These are phyloP conservation scores for Pica pica DNA, from an alignment of 2,113 vertebrate genomes.

Conservation along the genomic window DNA sequence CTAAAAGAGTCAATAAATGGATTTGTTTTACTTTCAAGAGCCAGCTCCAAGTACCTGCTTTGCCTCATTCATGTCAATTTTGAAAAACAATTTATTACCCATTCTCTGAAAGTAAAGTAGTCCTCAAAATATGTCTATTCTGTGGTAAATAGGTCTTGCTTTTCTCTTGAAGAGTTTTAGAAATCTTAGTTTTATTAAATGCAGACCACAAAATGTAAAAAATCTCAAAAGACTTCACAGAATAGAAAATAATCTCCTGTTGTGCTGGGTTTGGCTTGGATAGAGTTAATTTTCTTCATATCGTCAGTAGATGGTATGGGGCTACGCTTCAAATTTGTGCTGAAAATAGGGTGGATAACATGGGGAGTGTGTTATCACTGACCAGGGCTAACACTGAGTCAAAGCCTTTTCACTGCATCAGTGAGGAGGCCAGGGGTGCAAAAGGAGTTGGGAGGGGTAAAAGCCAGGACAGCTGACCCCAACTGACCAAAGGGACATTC, in stretches of 20 bases:
- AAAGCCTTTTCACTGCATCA: background rate
- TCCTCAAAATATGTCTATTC: background rate
- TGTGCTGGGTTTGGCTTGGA: background rate
- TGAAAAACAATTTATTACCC: background rate
- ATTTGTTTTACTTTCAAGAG: background rate
- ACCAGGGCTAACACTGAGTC: background rate
- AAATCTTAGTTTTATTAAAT: background rate
- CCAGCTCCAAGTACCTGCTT: background rate
- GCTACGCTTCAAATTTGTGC: background rate
- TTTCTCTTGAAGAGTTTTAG: background rate
- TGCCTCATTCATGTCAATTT: background rate
- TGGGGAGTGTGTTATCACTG: too few relatives aligned
- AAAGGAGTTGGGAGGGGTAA: background rate
- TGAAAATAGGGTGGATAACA: background rate
- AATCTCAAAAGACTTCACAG: background rate
- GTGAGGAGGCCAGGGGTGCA: too few relatives aligned
- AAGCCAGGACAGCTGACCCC: background rate
- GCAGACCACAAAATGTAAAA: background rate
- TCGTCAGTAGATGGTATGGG: background rate
- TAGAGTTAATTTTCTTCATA: background rate
- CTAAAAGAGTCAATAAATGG: background rate
- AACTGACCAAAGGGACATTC: background rate
- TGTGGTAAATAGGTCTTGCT: background rate
- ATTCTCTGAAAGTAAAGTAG: background rate
- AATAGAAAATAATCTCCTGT: background rate